Percentiles rank a stretch among this genome's conserved stretches.
These are phyloP conservation scores for Pocillopora damicornis DNA, from an alignment of 64 coral and sea anemone genomes.

Conservation along the genomic window DNA sequence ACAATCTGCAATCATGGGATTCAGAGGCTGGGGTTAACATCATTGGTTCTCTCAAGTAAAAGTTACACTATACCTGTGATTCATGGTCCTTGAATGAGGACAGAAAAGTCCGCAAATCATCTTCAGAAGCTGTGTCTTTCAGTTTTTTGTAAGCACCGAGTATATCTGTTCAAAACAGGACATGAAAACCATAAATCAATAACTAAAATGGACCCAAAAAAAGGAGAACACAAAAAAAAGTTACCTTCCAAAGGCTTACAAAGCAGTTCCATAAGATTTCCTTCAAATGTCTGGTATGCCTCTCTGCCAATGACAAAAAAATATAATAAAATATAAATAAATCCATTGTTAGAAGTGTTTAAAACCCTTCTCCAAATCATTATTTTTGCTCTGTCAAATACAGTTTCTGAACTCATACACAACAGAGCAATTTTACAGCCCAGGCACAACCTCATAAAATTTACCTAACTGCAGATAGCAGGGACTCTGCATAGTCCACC, in stretches of 20 bases:
- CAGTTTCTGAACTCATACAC: no score
- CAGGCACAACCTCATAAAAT: not conserved
- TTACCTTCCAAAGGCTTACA: constrained; percentile 72
- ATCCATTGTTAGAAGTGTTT: not conserved
- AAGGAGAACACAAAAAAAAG: not conserved
- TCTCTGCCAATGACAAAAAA: constrained; percentile 44
- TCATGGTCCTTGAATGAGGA: constrained; percentile 70
- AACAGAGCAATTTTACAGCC: no score
- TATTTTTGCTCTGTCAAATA: no score
- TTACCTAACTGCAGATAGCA: constrained; percentile 75
- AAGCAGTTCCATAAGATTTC: constrained; percentile 51
- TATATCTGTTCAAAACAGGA: constrained; percentile 59
- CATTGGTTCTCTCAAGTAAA: no score
- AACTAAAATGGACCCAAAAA: not conserved
- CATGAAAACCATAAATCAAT: not conserved
- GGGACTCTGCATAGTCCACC: constrained; percentile 64
- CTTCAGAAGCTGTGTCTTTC: constrained; percentile 74
- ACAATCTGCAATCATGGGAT: no score
- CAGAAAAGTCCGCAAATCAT: constrained; percentile 66
- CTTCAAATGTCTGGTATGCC: constrained; percentile 72
- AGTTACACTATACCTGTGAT: constrained; percentile 44
- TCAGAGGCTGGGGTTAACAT: no score
- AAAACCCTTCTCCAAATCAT: not conserved
- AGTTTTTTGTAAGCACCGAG: constrained; percentile 59
- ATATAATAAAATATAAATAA: no score